Conservation (phyloP, 2,797 vertebrate genomes). For the Chloroceryle amazona region DNA sequence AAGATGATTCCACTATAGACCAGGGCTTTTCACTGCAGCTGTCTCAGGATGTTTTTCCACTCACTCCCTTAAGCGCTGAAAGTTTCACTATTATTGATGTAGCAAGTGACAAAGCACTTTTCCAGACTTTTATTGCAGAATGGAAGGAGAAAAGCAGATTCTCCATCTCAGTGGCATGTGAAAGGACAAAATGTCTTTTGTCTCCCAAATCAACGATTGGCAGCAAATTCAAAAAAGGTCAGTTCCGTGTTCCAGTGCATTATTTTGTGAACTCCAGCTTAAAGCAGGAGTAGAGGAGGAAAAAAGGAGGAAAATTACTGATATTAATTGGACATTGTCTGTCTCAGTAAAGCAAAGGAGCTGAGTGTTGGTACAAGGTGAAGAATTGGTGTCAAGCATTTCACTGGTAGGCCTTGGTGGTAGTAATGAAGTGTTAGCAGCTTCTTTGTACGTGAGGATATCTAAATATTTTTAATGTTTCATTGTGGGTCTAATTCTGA, state of each 20-base stretch:
- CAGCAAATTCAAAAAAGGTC: constrained; percentile 89
- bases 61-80: constrained; percentile 80
- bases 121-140: constrained; percentile 91
- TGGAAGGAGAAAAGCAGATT: constrained; percentile 90
- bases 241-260: background rate
- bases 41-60: constrained; percentile 82
- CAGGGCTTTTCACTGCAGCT: constrained; percentile 85
- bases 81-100: constrained; percentile 93
- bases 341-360: background rate
- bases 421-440: background rate
- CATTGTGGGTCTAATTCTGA: background rate
- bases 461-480: background rate
- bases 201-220: constrained; percentile 83
- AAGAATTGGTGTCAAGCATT: background rate
- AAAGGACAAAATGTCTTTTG: constrained; percentile 78
- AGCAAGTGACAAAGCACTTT: constrained; percentile 89
- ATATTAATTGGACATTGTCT: background rate
- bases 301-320: background rate
- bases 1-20: constrained; percentile 66
- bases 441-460: background rate
- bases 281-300: background rate
- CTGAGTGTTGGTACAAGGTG: background rate
- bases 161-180: constrained; percentile 91
- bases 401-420: background rate
- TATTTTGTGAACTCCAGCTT: background rate